Evolutionary conservation across 1,140 invertebrate species (phyloP), one percentile per base, ranked within the genome.

Genomic region (Lerema accius): DNA sequence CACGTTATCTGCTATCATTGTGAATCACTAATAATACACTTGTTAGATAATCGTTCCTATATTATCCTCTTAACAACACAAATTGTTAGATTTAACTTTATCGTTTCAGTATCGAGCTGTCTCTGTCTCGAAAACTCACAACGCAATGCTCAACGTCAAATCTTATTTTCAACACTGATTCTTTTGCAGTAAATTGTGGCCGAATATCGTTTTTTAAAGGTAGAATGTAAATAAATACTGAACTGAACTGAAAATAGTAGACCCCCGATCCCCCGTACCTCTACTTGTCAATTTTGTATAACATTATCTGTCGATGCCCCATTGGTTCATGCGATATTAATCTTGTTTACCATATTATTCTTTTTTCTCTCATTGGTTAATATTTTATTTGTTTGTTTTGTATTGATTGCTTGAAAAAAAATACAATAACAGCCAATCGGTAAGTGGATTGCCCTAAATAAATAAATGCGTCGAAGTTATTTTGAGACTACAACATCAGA

Each of bases 1-100:
- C 58, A 96, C 94, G 58, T 93, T 93, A 75, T 88, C 83, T 62
- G 85, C 80, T 77, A 88, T 84, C 86, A 90, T 90, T 80, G 79
- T 84, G 76, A 61, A 76, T 67, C 75, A 80, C 61, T 75, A 80
- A 80, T 73, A 66, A 55, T 53, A 51, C 58, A 49, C 62, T 58
- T 19, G 67, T 85, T 86, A 87, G 78, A 83, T 86, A 87, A 87
- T 74, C 73, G 39, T 51, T 19, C 7, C 3, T 19, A 19, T 37
- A 49, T 15, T 46, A 35, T 23, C 11, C 43, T 55, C 28, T 28
- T 63, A 55, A 45, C 19, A 32, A 51, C 28, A 55, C 28, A 46
- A 70, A 46, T 37, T 60, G 17, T 16, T 43, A 13, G 3, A 19
- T 26, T 26, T 49, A 14, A 50, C 19, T 32, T 32, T 40, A 13